Evolutionary conservation across 2,888 invertebrate species (phyloP), one percentile per base, ranked within the genome.

Genomic region (Andrena hattorfiana): DNA sequence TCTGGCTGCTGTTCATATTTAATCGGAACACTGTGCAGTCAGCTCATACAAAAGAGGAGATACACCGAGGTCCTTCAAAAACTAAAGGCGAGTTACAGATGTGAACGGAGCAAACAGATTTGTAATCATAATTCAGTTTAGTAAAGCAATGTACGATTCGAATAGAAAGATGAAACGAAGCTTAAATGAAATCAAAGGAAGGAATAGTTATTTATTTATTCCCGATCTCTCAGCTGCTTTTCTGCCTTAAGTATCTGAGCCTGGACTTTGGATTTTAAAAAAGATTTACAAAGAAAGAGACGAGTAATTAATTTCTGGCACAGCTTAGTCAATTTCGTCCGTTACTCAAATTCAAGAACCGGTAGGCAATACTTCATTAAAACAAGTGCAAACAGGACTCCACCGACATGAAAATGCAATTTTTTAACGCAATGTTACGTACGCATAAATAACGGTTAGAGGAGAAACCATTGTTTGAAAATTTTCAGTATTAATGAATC

Each of bases 41-140:
- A 92, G 92, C 89, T 92, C 93, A 93, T 93, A 93, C 92, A 89
- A 89, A 89, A 89, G 42, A 89, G 84, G 84, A 88, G 84, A 89
- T 81, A 83, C 83, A 63, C 62, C 26, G 26, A 75, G 26, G 32
- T 66, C 23, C 28, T 10, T 71, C 6, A 16, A 59, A 72, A 49
- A 49, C 56, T n/a, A 62, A 28, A 74, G n/a, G n/a, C 26, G 16
- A 67, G 20, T 4, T 7, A 35, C n/a, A 20, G 59, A 56, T 32
- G 23, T 71, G 13, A 20, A 62, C 10, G 48, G 13, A 56, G 48
- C 7, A 72, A 68, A 64, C 56, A 49, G 63, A 68, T 59, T 62
- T 13, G n/a, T 48, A 56, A 73, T n/a, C 2, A 42, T 51, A 10
- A 49, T 54, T 71, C 35, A 35, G 13, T 64, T 59, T 13, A n/a